A percentile compares a stretch with the other conserved stretches of the same genome.
phyloP scores from a whole-genome alignment of 2,888 invertebrate genomes.

The Molanna angustata region DNA sequence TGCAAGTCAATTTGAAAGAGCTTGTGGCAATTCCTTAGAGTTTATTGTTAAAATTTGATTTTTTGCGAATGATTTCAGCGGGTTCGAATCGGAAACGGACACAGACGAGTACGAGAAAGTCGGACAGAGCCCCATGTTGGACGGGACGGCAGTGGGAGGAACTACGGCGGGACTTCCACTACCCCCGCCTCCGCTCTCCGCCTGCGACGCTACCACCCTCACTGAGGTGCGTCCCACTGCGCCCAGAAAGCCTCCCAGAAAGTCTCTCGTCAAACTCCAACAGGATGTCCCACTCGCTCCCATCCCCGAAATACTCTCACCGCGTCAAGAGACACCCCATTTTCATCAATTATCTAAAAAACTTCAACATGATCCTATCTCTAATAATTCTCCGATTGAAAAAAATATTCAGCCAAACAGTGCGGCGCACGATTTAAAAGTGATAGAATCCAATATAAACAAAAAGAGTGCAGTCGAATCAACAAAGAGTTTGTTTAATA shows the following conservation, averaged over 20 bases:
- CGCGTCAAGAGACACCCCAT: constrained; percentile 5
- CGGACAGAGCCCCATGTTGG: constrained; percentile 57
- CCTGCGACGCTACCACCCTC: constrained; percentile 38
- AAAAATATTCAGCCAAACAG: too few relatives aligned
- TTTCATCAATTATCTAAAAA: too few relatives aligned
- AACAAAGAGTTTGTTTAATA: too few relatives aligned
- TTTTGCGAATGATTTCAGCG: too few relatives aligned
- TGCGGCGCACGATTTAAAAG: too few relatives aligned
- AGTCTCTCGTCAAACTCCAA: constrained; percentile 28
- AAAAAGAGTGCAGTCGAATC: too few relatives aligned
- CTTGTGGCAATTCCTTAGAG: too few relatives aligned
- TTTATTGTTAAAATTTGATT: too few relatives aligned
- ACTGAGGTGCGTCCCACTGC: constrained; percentile 18
- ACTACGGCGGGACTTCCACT: constrained; percentile 58
- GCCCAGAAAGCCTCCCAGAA: constrained; percentile 14
- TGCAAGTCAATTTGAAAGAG: too few relatives aligned
- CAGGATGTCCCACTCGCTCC: constrained; percentile 37
- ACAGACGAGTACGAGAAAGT: constrained; percentile 82
- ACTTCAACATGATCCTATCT: too few relatives aligned
- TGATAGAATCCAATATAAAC: too few relatives aligned
- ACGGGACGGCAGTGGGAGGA: constrained; percentile 52
- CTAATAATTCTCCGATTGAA: too few relatives aligned
- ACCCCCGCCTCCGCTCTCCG: constrained; percentile 50
- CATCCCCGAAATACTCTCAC: constrained; percentile 15
- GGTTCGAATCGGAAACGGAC: constrained; percentile 78